phyloP scores from a whole-genome alignment of 2,888 invertebrate species.

The Heliconius charithonia region DNA sequence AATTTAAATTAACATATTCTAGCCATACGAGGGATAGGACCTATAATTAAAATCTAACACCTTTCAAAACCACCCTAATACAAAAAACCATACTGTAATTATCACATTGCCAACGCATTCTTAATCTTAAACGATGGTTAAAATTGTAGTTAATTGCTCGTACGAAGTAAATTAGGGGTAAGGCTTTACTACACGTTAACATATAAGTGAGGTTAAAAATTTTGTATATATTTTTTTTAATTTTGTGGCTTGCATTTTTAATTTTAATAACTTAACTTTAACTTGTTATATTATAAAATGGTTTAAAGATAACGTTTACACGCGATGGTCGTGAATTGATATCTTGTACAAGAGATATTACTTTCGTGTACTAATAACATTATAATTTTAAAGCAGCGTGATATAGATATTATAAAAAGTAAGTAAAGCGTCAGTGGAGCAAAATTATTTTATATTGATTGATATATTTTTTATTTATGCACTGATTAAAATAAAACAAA shows the following conservation, averaged over 20 bases:
- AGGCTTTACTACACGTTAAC: slow-evolving; percentile 30
- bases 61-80: slow-evolving; percentile 18
- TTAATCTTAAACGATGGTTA: slow-evolving; percentile 29
- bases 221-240: slow-evolving; percentile 6
- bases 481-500: too few species aligned
- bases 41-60: slow-evolving; percentile 20
- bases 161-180: slow-evolving; percentile 35
- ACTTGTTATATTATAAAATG: background rate
- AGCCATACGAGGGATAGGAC: background rate
- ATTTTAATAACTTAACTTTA: slow-evolving; percentile 20
- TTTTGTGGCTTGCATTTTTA: background rate
- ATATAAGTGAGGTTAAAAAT: slow-evolving; percentile 13
- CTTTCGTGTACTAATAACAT: too few species aligned
- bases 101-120: slow-evolving; percentile 17
- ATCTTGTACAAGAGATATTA: background rate
- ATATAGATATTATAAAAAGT: too few species aligned
- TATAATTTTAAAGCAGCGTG: too few species aligned
- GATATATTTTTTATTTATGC: too few species aligned
- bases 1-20: slow-evolving; percentile 9
- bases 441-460: too few species aligned
- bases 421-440: too few species aligned
- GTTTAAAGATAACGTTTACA: slow-evolving; percentile 1
- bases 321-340: background rate
- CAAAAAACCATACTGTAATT: slow-evolving; percentile 10
- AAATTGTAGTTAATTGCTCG: slow-evolving; percentile 41